Conservation (phyloP, 35 echinoderm and acorn worm species). For the Lytechinus pictus region DNA sequence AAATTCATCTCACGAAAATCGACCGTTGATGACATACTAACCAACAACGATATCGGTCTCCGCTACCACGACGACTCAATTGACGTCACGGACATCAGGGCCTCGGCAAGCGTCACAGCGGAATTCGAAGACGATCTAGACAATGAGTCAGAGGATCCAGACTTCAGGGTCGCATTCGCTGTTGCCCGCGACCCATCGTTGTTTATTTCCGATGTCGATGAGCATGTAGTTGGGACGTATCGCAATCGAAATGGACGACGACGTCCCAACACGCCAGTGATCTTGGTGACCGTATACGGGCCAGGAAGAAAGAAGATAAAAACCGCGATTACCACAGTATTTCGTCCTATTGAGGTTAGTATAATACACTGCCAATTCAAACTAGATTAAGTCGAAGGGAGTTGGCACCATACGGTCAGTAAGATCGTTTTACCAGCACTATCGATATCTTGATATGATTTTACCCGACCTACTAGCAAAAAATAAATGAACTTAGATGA, state of each 20-base stretch:
- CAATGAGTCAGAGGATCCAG: background rate
- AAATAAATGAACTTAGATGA: too few relatives aligned
- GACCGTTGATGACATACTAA: background rate
- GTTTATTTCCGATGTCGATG: background rate
- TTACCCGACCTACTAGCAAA: too few relatives aligned
- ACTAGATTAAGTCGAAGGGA: too few relatives aligned
- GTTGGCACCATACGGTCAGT: too few relatives aligned
- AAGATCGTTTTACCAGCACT: too few relatives aligned
- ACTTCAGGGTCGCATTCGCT: background rate
- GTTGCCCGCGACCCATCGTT: background rate
- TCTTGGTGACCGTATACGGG: background rate
- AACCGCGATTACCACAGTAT: background rate
- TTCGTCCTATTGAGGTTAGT: background rate
- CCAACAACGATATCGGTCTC: background rate
- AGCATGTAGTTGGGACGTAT: background rate
- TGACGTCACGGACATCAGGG: background rate
- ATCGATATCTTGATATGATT: too few relatives aligned
- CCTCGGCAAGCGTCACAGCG: background rate
- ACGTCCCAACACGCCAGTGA: background rate
- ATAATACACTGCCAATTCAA: background rate
- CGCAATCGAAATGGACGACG: background rate
- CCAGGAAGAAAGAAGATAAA: background rate
- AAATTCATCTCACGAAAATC: background rate
- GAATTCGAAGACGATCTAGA: background rate
- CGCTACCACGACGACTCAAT: background rate